Base-by-base conservation (phyloP, 2,888 invertebrate genomes). In the Melitaea athalia region DNA sequence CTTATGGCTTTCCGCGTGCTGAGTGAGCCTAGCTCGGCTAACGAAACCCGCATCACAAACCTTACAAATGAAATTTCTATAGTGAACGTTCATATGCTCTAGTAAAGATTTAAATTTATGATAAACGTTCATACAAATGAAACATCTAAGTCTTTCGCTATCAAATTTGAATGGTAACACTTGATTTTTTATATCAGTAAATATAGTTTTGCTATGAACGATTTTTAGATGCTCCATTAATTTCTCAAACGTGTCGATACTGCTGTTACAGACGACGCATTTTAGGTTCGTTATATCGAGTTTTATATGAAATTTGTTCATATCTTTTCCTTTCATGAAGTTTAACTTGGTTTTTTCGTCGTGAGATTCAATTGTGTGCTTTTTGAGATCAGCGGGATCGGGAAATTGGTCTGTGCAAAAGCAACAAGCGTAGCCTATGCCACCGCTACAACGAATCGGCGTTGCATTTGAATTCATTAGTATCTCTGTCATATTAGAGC, bases 61-160 rank as follows among this genome's bases (percentile, higher is more conserved):
- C 4, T 84, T 81, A 57, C 90, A 91, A 1, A 85, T 74, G 49
- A 81, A 88, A 71, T 90, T 90, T 60, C 85, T 80, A 60, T 84
- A 88, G 67, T 91, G 91, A 0, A 78, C 74, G 47, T 88, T 85
- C 89, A 90, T 89, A 50, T 90, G 90, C n/a, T 87, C 85, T 3
- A 85, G 75, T 5, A 90, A 74, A 3, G 81, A 78, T 31, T 77
- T 78, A 59, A 85, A 86, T 17, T 77, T 80, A 66, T 78, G 76
- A 63, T 78, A 82, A 0, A 76, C 69, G 12, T 76, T 76, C 5
- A 68, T 53, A 60, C 85, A 85, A 5, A 78, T 74, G 10, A 76
- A 79, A 17, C 84, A 83, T 6, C 71, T 67, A 5, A 81, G 65
- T 0, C 68, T 72, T 5, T 78, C 76, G 0, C 66, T 69, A 11